Evolutionary conservation across 2,888 invertebrate genomes (phyloP).

Genomic region (Notodonta ziczac): DNA sequence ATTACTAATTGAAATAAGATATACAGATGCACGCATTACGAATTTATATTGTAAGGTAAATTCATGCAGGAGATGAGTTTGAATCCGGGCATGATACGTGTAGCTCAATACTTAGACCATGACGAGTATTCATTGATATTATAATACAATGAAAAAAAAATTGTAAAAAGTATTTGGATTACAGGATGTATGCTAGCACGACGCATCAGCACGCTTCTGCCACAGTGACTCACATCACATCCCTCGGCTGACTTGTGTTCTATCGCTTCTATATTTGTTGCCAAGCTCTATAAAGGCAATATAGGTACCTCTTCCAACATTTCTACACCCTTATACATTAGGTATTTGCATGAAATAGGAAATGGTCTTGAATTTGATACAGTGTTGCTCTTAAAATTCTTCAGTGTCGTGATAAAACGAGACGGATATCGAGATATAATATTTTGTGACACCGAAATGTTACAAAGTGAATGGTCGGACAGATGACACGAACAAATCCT

Average conservation of each 20-base stretch:
- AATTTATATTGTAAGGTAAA: not conserved
- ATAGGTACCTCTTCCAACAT: no score
- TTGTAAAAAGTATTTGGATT: not conserved
- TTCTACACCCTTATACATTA: no score
- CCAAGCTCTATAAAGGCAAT: no score
- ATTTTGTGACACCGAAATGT: not conserved
- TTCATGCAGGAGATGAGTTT: not conserved
- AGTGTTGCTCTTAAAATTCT: no score
- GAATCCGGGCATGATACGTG: constrained; percentile 1
- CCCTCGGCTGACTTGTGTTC: not conserved
- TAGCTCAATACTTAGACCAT: constrained; percentile 5
- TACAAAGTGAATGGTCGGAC: constrained; percentile 15
- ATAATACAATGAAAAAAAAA: not conserved
- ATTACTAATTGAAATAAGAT: no score
- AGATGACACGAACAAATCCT: constrained; percentile 29
- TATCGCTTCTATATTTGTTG: no score
- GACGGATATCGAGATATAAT: not conserved
- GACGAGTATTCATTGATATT: not conserved
- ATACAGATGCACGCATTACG: not conserved
- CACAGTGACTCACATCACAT: not conserved
- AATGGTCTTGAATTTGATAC: no score
- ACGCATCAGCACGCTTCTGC: not conserved
- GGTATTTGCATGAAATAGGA: no score
- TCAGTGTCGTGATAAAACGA: not conserved
- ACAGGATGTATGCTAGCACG: not conserved